Conservation (phyloP, 1,140 invertebrate genomes). For the Euschistus heros region DNA sequence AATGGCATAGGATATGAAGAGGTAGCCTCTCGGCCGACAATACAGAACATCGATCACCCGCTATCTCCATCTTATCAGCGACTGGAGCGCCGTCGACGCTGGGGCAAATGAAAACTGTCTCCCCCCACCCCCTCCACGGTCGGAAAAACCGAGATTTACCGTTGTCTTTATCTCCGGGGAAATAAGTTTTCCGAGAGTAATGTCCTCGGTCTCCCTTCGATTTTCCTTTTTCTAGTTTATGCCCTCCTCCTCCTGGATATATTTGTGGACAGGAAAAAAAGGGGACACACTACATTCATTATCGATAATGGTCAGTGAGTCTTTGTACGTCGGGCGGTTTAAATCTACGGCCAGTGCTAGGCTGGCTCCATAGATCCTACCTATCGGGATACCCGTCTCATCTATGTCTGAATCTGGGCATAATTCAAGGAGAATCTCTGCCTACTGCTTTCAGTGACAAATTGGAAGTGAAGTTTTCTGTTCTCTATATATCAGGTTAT, state of each 20-base stretch:
- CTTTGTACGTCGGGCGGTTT: too few species aligned
- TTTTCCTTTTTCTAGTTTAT: constrained; percentile 15
- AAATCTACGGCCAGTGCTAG: too few species aligned
- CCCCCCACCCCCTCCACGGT: neutral
- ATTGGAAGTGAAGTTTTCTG: too few species aligned
- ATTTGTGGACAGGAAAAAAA: constrained; percentile 10
- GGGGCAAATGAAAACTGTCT: constrained; percentile 2
- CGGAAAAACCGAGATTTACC: constrained; percentile 13
- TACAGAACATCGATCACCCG: neutral
- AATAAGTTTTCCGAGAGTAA: constrained; percentile 15
- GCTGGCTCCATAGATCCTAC: too few species aligned
- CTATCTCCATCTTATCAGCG: constrained; percentile 10
- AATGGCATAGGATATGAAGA: too few species aligned
- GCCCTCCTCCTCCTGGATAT: neutral
- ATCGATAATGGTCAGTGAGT: constrained; percentile 11
- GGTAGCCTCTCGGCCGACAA: neutral
- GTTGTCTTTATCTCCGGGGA: constrained; percentile 10
- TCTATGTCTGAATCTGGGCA: too few species aligned
- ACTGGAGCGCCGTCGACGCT: neutral
- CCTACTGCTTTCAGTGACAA: too few species aligned
- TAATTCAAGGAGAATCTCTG: too few species aligned
- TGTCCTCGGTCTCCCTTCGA: constrained; percentile 6
- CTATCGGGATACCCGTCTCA: too few species aligned
- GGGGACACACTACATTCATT: constrained; percentile 10
- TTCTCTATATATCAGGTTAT: too few species aligned